These are phyloP conservation scores for Illadopsis cleaveri DNA, from an alignment of 2,113 vertebrate genomes.

Conservation along the genomic window DNA sequence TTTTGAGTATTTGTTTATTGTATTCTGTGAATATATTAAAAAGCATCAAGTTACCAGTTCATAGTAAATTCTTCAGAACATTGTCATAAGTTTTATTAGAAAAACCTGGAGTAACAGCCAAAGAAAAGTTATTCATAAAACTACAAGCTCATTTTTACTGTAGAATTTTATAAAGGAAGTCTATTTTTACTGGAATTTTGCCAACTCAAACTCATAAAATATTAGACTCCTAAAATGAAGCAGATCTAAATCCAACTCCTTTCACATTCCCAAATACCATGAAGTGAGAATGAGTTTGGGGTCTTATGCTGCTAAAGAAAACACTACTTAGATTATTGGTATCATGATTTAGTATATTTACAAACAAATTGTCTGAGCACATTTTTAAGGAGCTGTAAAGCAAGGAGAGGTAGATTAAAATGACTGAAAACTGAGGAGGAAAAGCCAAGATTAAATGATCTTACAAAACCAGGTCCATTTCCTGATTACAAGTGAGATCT, in stretches of 20 bases:
- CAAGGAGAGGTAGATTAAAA: neutral
- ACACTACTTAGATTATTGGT: neutral
- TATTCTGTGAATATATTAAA: neutral
- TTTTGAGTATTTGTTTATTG: neutral
- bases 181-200: constrained; percentile 8
- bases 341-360: neutral
- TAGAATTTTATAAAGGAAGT: neutral
- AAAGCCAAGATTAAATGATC: neutral
- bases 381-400: neutral
- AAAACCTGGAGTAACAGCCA: neutral
- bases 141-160: constrained; percentile 3
- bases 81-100: neutral
- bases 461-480: neutral
- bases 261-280: neutral
- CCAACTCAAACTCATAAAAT: neutral
- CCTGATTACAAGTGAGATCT: neutral
- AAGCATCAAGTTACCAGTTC: neutral
- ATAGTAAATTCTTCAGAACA: neutral
- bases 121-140: neutral
- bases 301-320: neutral
- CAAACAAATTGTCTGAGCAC: neutral
- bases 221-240: constrained; percentile 16
- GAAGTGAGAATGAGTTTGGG: neutral
- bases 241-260: neutral
- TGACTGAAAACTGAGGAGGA: neutral